Evolutionary conservation across 2,888 invertebrate genomes (phyloP).

Genomic region (Stenichneumon culpator): DNA sequence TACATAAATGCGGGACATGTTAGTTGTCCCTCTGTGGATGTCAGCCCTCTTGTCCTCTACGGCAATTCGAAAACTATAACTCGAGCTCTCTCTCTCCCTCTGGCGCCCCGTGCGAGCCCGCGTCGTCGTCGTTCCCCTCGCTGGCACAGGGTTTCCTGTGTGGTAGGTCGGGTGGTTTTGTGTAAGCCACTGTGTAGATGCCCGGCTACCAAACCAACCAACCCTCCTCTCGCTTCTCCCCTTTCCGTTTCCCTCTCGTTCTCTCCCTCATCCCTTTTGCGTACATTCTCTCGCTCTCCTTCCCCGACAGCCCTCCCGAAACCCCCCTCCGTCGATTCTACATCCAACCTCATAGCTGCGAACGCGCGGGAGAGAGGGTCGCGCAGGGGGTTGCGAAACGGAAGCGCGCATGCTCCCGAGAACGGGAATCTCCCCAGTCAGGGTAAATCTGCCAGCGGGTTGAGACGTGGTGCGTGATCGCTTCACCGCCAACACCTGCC

Average conservation of each 20-base stretch:
- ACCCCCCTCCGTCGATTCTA: conserved; percentile 34
- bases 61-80: conserved; percentile 51
- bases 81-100: conserved; percentile 45
- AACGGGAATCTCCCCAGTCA: conserved; percentile 83
- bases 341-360: conserved; percentile 5
- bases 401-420: conserved; percentile 83
- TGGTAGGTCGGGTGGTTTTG: conserved; percentile 70
- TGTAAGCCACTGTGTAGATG: conserved; percentile 67
- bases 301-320: conserved; percentile 39
- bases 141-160: conserved; percentile 49
- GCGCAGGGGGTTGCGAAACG: conserved; percentile 75
- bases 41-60: not conserved
- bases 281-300: conserved; percentile 11
- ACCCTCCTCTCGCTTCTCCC: not conserved
- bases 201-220: conserved; percentile 33
- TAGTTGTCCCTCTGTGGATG: conserved; percentile 9
- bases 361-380: conserved; percentile 37
- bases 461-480: conserved; percentile 81
- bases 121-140: conserved; percentile 7
- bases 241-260: not conserved
- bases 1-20: conserved; percentile 20
- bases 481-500: conserved; percentile 33
- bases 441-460: conserved; percentile 83
- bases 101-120: conserved; percentile 17
- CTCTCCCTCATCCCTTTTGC: not conserved